These are phyloP conservation scores for Sicus ferrugineus DNA, from an alignment of 2,888 invertebrate species.

Conservation along the genomic window DNA sequence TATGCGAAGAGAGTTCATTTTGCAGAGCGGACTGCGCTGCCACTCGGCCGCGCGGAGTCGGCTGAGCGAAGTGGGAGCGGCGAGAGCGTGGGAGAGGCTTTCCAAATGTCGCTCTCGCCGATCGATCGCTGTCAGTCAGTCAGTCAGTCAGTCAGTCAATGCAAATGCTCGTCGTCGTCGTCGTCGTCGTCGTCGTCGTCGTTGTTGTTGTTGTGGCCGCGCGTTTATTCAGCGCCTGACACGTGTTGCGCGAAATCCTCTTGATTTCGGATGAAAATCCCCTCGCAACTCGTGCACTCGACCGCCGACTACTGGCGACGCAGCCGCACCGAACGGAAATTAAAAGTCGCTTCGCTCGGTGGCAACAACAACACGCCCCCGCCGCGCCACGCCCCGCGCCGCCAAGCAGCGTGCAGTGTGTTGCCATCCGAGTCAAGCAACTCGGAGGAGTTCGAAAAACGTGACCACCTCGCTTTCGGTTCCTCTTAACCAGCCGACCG, in stretches of 20 bases:
- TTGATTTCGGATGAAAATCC: background rate
- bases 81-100: background rate
- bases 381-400: background rate
- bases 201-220: too few relatives aligned
- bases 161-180: conserved; percentile 46
- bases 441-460: conserved; percentile 14
- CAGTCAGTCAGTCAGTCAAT: conserved; percentile 49
- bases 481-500: conserved; percentile 12
- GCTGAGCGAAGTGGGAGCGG: background rate
- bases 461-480: conserved; percentile 30
- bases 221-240: too few relatives aligned
- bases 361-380: too few relatives aligned
- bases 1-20: conserved; percentile 56
- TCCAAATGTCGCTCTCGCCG: conserved; percentile 34
- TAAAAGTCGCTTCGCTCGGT: too few relatives aligned
- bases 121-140: conserved; percentile 49
- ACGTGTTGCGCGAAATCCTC: background rate
- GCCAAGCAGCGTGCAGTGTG: conserved; percentile 8
- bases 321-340: too few relatives aligned
- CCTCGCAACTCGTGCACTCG: background rate
- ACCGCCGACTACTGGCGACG: too few relatives aligned
- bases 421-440: conserved; percentile 25
- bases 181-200: conserved; percentile 30
- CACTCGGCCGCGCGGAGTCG: background rate
- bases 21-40: conserved; percentile 6